Evolutionary conservation across 2,888 invertebrate genomes (phyloP).

Genomic region (Parnassius smintheus): DNA sequence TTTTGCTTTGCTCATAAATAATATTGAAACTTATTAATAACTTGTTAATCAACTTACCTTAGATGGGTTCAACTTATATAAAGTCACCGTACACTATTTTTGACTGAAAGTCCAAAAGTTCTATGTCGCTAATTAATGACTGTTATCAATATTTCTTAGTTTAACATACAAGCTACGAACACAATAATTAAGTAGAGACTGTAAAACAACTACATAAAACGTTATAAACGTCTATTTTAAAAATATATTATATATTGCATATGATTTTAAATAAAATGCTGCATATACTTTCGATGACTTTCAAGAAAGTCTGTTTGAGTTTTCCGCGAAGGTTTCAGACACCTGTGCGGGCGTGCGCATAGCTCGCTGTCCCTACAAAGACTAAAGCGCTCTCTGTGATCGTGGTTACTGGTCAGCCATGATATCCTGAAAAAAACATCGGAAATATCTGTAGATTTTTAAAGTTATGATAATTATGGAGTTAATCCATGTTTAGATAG

Average conservation of each 20-base stretch:
- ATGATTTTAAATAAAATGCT: not conserved
- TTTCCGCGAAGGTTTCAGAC: constrained; percentile 16
- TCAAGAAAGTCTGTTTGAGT: constrained; percentile 11
- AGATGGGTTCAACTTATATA: not conserved
- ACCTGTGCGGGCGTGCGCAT: constrained; percentile 20
- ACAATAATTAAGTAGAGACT: too few species aligned
- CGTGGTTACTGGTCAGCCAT: not conserved
- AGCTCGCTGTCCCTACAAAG: constrained; percentile 21
- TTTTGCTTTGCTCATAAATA: too few species aligned
- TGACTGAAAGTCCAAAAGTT: too few species aligned
- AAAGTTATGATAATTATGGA: not conserved
- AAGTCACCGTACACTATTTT: not conserved
- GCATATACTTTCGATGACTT: constrained; percentile 1
- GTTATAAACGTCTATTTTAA: not conserved
- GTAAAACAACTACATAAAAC: not conserved
- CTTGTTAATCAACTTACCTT: constrained; percentile 5
- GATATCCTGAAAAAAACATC: constrained; percentile 5
- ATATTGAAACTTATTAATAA: not conserved
- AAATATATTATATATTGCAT: not conserved
- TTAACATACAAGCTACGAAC: too few species aligned
- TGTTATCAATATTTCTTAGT: too few species aligned
- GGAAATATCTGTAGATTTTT: not conserved
- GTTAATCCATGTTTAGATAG: too few species aligned
- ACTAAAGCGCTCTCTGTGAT: constrained; percentile 20
- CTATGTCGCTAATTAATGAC: too few species aligned